These are phyloP conservation scores for Speoplatyrhinus poulsoni DNA, from an alignment of 2,113 vertebrate genomes.

Conservation along the genomic window DNA sequence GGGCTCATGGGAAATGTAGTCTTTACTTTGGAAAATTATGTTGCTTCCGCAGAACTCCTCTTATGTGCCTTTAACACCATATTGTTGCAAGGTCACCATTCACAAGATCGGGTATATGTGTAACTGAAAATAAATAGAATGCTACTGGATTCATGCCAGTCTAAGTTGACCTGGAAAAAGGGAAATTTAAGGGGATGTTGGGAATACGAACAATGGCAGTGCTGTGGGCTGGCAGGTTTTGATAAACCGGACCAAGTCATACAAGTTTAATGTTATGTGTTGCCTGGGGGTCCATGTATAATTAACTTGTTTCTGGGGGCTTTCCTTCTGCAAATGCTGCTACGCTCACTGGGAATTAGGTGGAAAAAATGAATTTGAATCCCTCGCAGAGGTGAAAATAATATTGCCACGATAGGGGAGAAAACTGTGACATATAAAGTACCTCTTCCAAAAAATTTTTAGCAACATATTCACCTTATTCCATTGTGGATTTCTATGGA, in stretches of 20 bases:
- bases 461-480: neutral
- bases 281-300: conserved; percentile 68
- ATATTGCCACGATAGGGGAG: conserved; percentile 3
- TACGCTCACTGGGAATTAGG: conserved; percentile 44
- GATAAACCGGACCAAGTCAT: conserved; percentile 53
- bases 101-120: too few relatives aligned
- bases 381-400: conserved; percentile 21
- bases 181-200: neutral
- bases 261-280: conserved; percentile 71
- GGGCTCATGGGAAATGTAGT: too few relatives aligned
- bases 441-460: neutral
- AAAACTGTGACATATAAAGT: neutral
- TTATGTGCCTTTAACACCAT: too few relatives aligned
- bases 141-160: neutral
- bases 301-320: conserved; percentile 63
- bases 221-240: conserved; percentile 41
- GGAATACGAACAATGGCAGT: conserved; percentile 14
- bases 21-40: too few relatives aligned
- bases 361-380: conserved; percentile 31
- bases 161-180: conserved; percentile 28
- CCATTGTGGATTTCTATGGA: neutral
- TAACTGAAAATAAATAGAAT: too few relatives aligned
- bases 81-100: too few relatives aligned
- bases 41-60: too few relatives aligned
- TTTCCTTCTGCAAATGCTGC: conserved; percentile 19